phyloP scores from a whole-genome alignment of 2,113 vertebrate species.

The Brienomyrus brachyistius region DNA sequence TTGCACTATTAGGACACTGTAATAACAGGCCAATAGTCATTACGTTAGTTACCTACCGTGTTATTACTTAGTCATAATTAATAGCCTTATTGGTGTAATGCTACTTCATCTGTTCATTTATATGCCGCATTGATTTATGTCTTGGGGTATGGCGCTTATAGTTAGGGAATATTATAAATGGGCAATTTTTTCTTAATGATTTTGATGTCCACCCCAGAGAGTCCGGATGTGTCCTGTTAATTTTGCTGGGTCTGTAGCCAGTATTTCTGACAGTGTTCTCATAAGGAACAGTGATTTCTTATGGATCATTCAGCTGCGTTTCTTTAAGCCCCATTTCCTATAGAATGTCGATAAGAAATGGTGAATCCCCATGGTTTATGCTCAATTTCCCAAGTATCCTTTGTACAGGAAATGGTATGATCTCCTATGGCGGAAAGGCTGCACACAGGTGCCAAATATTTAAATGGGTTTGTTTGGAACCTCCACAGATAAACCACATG shows the following conservation, averaged over 20 bases:
- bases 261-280: not conserved
- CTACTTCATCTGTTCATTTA: not conserved
- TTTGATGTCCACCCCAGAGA: not conserved
- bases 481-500: not conserved
- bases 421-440: not conserved
- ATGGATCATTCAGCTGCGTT: not conserved
- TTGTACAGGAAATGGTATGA: not conserved
- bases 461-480: not conserved
- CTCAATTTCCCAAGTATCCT: not conserved
- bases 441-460: not conserved
- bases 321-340: not conserved
- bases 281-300: not conserved
- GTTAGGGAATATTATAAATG: not conserved
- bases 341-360: not conserved
- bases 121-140: not conserved
- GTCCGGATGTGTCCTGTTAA: not conserved
- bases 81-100: not conserved
- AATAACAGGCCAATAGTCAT: not conserved
- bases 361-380: not conserved
- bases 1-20: not conserved
- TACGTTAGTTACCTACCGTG: not conserved
- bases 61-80: not conserved
- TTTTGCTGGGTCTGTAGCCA: not conserved
- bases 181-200: not conserved
- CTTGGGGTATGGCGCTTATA: not conserved